phyloP scores from a whole-genome alignment of 2,888 invertebrate genomes.

The Hydropsyche betteni region DNA sequence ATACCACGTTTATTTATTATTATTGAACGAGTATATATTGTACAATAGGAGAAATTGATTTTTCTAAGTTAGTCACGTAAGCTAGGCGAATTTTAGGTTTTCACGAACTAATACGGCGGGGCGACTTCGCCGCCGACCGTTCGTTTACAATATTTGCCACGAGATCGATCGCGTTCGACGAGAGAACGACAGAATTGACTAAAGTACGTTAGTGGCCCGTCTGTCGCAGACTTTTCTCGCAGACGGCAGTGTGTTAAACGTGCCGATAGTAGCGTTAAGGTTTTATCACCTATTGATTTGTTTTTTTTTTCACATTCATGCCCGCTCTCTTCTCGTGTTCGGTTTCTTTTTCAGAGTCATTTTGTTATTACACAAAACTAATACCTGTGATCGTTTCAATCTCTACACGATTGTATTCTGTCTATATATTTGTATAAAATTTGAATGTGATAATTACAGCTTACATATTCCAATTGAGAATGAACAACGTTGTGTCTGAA shows the following conservation, averaged over 20 bases:
- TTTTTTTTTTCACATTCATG: neutral
- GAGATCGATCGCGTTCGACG: too few species aligned
- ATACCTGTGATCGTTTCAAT: neutral
- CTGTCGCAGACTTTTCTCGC: neutral
- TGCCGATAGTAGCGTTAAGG: constrained; percentile 36
- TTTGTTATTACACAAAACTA: neutral
- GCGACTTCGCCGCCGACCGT: too few species aligned
- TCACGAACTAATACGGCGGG: neutral
- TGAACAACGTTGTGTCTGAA: too few species aligned
- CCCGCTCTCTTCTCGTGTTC: neutral
- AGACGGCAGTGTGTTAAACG: constrained; percentile 15
- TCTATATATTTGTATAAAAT: too few species aligned
- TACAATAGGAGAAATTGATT: constrained; percentile 27
- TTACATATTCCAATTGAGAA: too few species aligned
- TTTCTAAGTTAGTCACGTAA: constrained; percentile 35
- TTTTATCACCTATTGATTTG: constrained; percentile 9
- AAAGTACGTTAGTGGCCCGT: too few species aligned
- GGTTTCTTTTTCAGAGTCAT: neutral
- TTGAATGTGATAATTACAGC: too few species aligned
- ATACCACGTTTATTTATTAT: constrained; percentile 27
- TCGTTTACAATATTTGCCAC: neutral
- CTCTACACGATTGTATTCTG: neutral
- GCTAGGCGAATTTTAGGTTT: constrained; percentile 34
- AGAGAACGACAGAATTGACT: too few species aligned
- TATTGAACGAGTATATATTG: neutral